Base-by-base conservation (phyloP, 2,113 vertebrate genomes). In the Ictidomys tridecemlineatus region DNA sequence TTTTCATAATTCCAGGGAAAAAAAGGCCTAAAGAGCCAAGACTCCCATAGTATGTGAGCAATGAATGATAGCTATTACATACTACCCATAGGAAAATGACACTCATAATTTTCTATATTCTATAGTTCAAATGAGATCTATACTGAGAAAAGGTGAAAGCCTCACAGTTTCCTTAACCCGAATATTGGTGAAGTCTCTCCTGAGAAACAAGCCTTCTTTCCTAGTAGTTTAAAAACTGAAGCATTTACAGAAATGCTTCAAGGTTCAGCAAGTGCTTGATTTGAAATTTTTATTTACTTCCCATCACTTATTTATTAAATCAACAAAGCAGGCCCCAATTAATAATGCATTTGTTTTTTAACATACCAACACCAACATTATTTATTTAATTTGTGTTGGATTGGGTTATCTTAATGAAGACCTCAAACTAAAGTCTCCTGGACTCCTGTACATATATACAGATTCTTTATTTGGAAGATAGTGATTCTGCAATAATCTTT, bases 401-500 rank as follows among this genome's bases (percentile, higher is more conserved):
- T 82, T 70, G 67, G 4, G 28, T 30, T 42, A 45, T 61, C 61
- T 91, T 69, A 34, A 77, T 63, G 28, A 8, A 89, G 24, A 58
- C 24, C 48, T 65, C 45, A 91, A 82, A 94, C n/a, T 42, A 95
- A 88, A 56, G 65, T 7, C 11, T 80, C 17, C 8, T 8, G 16
- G 86, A 84, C 5, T 3, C 7, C 1, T 83, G 3, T 85, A 51
- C 16, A 74, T 10, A 53, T n/a, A 58, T 2, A 18, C 0, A 18
- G 16, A 30, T 18, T n/a, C 70, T 67, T 69, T 30, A 69, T 72
- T 73, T 95, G n/a, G 8, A 93, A 93, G 28, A 34, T 5, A 76
- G 20, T 45, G 22, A 85, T 12, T 97, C 48, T n/a, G 10, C 30
- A 61, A 83, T 86, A 74, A 95, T 37, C 58, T 95, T 79, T 61